phyloP scores from a whole-genome alignment of 2,113 vertebrate species.

The Hyaena hyaena region DNA sequence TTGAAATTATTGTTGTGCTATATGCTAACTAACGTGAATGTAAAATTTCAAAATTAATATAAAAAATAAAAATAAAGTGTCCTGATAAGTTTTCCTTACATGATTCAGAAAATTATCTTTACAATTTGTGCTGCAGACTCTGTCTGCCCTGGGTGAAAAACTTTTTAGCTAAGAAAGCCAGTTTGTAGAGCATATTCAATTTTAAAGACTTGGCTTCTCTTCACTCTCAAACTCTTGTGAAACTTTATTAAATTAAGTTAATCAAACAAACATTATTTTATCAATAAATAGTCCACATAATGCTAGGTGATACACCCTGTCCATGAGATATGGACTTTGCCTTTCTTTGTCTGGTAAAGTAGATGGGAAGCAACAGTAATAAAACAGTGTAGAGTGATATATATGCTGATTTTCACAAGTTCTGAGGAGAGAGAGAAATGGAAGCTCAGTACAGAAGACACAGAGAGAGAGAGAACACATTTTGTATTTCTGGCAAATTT shows the following conservation, averaged over 20 bases:
- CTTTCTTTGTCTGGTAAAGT: neutral
- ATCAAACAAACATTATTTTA: neutral
- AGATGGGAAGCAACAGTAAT: neutral
- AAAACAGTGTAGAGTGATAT: neutral
- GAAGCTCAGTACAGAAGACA: neutral
- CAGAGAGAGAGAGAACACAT: neutral
- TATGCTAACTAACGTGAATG: no score
- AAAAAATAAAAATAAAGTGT: neutral
- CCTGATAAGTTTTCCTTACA: neutral
- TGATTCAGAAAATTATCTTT: slow-evolving; percentile 18
- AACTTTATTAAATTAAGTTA: neutral
- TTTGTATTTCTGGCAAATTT: neutral
- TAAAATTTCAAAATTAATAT: no score
- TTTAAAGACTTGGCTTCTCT: slow-evolving; percentile 30
- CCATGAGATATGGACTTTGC: neutral
- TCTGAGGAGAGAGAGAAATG: neutral
- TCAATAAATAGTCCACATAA: neutral
- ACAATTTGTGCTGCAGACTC: neutral
- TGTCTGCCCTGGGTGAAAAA: neutral
- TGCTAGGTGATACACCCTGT: neutral
- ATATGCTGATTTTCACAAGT: neutral
- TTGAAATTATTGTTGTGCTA: no score
- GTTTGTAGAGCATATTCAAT: neutral
- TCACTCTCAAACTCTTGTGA: neutral
- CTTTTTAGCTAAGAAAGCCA: slow-evolving; percentile 3